Base-by-base conservation (phyloP, 2,113 vertebrate genomes). In the Malaclemys terrapin region DNA sequence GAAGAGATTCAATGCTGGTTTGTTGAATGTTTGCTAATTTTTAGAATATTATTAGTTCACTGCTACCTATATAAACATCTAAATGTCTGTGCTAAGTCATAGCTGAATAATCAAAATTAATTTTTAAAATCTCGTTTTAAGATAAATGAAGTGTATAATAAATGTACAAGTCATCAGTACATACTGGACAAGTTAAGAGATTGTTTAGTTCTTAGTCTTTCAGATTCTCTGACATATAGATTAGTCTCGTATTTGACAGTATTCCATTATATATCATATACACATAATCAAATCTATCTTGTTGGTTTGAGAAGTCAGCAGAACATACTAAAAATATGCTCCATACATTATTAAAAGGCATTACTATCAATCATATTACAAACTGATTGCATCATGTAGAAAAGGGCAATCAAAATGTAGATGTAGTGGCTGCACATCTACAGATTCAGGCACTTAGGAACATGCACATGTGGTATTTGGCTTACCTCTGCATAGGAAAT, bases 391-490 rank as follows among this genome's bases (percentile, higher is more conserved):
- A 3, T 10, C 0, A 2, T 35, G 0, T 9, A 91, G 19, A 25
- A 53, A 85, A 12, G 75, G 47, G 88, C 17, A 0, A 14, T 45
- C 85, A 50, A 27, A 3, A 6, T 1, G 54, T 5, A 8, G 80
- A 0, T 0, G 5, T 27, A 27, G 1, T 0, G 8, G 50, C 50
- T 82, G 2, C 0, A 0, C 53, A 45, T 1, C 1, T 0, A 1
- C 13, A 62, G 25, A 2, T 0, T 2, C 20, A 0, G 0, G 85
- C 69, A 80, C 81, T n/a, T 3, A 0, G 0, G 8, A 57, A 4
- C 0, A 24, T 7, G 17, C 0, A 4, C 1, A 12, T 56, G 0
- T 31, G 56, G 27, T 4, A 7, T 69, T 9, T 11, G 29, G 20
- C 59, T 69, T 75, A 2, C 0, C 0, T 0, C 69, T n/a, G 79